Evolutionary conservation across 2,888 invertebrate species (phyloP), one percentile per base, ranked within the genome.

Genomic region (Diaprepes abbreviatus): DNA sequence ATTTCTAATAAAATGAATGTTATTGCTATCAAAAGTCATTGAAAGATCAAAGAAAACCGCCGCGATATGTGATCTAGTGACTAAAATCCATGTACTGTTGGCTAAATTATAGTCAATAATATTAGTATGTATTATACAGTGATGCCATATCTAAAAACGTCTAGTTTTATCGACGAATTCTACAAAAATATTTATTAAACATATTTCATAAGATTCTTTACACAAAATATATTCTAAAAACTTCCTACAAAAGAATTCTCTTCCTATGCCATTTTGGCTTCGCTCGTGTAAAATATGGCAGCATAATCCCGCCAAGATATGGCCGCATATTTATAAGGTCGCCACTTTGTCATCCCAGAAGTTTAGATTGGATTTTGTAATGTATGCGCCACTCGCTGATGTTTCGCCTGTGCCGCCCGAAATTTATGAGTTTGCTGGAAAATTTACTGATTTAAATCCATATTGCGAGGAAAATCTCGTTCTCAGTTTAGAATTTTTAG

Each of bases 361-460:
- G 84, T 84, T 84, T 84, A 84, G 84, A 84, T 84, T 84, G 82
- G 83, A 84, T 84, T 84, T 83, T 82, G 80, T 83, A 82, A 83
- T 80, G 79, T 81, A 83, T 82, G 77, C 75, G 75, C 77, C 74
- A 73, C 77, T 60, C 68, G 54, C 43, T 57, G 67, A 45, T 57
- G 70, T 71, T 71, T 69, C 65, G 71, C 71, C 59, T 63, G 67
- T 68, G 62, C 55, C 36, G 16, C 31, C 28, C 48, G 28, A 33
- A 63, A 68, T 68, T 68, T 68, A 68, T 63, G 68, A 43, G 12
- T 54, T 48, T 35, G 52, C 35, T 55, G 62, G 57, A 24, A 58
- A 62, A 57, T 60, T 68, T 68, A 60, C 62, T 62, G 67, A 68
- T 68, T 68, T 68, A 68, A 68, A 68, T 68, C 67, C 45, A 62